phyloP scores from a whole-genome alignment of 2,797 vertebrate species.

The Dermochelys coriacea region DNA sequence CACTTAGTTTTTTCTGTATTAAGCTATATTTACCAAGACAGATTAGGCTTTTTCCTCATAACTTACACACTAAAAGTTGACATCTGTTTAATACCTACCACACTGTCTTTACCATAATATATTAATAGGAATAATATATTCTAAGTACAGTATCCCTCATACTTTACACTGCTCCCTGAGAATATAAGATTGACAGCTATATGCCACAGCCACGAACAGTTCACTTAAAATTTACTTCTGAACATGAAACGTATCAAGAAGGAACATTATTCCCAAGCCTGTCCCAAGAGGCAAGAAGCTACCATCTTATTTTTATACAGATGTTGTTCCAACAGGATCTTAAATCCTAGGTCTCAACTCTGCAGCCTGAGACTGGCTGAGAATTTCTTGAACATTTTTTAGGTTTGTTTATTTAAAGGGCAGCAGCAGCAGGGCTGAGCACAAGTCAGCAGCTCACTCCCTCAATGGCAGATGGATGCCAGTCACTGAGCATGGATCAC shows the following conservation, averaged over 20 bases:
- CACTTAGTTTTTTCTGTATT: neutral
- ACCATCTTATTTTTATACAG: neutral
- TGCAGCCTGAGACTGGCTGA: too few relatives aligned
- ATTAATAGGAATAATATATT: neutral
- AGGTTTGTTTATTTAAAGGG: neutral
- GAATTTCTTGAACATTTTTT: neutral
- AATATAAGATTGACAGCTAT: neutral
- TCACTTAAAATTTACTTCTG: neutral
- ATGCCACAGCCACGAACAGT: neutral
- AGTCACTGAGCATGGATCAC: rapidly evolving
- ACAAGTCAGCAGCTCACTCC: neutral
- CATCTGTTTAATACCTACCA: neutral
- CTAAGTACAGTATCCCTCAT: neutral
- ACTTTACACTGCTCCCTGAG: neutral
- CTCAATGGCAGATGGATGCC: neutral
- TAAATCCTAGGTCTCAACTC: neutral
- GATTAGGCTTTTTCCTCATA: neutral
- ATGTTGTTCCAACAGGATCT: neutral
- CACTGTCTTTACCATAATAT: neutral
- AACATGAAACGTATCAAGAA: neutral
- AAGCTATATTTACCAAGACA: neutral
- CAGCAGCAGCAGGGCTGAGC: neutral
- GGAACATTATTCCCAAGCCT: neutral
- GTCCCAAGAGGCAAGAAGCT: neutral
- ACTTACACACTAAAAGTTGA: neutral